phyloP scores from a whole-genome alignment of 1,140 invertebrate species.

The Pygmarrhopalites habei region DNA sequence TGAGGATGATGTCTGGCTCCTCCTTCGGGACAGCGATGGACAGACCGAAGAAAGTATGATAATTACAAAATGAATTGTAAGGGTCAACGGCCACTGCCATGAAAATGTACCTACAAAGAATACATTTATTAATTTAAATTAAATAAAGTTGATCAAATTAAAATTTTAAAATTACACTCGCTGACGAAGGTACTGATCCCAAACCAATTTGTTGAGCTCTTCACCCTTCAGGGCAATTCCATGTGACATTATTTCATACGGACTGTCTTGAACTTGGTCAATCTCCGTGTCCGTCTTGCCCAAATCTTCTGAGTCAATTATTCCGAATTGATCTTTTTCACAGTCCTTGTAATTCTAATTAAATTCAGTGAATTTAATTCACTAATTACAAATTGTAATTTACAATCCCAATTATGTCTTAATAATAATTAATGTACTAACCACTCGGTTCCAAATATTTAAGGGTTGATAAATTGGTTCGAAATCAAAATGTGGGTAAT shows the following conservation, averaged over 20 bases:
- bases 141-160: too few species aligned
- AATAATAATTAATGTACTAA: too few species aligned
- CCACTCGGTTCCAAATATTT: constrained; percentile 30
- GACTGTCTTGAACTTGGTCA: background rate
- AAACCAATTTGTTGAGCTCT: background rate
- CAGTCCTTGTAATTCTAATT: constrained; percentile 15
- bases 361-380: background rate
- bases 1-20: background rate
- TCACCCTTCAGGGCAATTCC: background rate
- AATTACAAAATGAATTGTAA: constrained; percentile 6
- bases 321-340: background rate
- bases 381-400: background rate
- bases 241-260: constrained; percentile 12
- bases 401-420: too few species aligned
- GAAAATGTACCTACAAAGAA: constrained; percentile 12
- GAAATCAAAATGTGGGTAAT: constrained; percentile 13
- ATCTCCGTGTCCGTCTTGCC: too few species aligned
- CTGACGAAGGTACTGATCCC: background rate
- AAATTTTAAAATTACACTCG: constrained; percentile 1
- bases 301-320: background rate
- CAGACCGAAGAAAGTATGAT: constrained; percentile 8
- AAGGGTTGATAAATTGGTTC: constrained; percentile 12
- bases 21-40: constrained; percentile 1
- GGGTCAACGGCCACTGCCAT: constrained; percentile 16
- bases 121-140: background rate